Conservation (phyloP, 2,113 vertebrate genomes). For the Apteryx mantelli region DNA sequence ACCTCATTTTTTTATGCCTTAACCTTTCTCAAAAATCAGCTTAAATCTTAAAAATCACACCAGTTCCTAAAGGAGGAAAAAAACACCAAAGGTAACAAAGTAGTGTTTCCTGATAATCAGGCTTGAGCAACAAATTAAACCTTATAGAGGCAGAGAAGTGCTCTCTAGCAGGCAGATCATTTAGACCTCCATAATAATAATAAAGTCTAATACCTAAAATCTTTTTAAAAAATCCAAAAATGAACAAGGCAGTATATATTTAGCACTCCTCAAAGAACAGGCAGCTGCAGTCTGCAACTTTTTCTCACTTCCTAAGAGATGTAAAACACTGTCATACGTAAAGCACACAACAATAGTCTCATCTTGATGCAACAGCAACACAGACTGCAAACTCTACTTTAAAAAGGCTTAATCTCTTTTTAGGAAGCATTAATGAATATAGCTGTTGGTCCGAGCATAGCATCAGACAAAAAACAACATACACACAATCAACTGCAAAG, state of each 20-base stretch:
- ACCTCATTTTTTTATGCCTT: fast-evolving
- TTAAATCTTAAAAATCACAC: fast-evolving
- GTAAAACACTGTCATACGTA: not conserved
- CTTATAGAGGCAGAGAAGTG: not conserved
- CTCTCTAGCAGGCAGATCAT: not conserved
- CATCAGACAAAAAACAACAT: not conserved
- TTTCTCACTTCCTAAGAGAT: not conserved
- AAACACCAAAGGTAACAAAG: not conserved
- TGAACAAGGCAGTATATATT: fast-evolving
- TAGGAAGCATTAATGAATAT: not conserved
- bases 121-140: not conserved
- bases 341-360: not conserved
- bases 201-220: not conserved
- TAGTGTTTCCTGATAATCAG: not conserved
- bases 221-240: not conserved
- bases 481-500: not conserved
- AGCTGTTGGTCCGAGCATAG: not conserved
- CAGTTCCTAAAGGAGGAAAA: not conserved
- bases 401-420: not conserved
- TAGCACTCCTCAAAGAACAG: not conserved
- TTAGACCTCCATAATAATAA: not conserved
- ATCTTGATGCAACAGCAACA: not conserved
- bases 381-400: not conserved
- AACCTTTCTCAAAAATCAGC: not conserved
- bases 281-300: not conserved